These are phyloP conservation scores for Morone saxatilis DNA, from an alignment of 2,113 vertebrate species.

Conservation along the genomic window DNA sequence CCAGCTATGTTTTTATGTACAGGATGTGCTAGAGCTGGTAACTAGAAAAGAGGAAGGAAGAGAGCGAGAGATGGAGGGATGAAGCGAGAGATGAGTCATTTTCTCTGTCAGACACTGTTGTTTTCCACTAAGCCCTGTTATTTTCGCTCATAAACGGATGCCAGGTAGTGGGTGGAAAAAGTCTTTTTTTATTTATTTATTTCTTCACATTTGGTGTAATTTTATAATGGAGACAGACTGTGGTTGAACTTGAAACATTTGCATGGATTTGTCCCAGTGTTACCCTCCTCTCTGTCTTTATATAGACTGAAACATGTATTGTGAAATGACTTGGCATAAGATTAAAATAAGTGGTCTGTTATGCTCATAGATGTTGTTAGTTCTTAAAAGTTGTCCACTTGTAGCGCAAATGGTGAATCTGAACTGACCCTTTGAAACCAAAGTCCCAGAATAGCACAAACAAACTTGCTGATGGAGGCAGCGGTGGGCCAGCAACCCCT, in stretches of 20 bases:
- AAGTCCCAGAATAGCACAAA: too few relatives aligned
- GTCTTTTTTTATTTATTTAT: constrained; percentile 58
- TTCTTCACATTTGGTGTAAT: constrained; percentile 75
- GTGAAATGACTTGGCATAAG: neutral
- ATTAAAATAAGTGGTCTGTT: neutral
- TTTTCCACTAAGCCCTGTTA: constrained; percentile 82
- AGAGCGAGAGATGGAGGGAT: constrained; percentile 55
- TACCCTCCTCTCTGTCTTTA: constrained; percentile 46
- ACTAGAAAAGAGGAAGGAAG: constrained; percentile 59
- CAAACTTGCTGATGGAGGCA: too few relatives aligned
- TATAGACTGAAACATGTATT: constrained; percentile 45
- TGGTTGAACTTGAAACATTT: constrained; percentile 69
- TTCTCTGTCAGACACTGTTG: constrained; percentile 80
- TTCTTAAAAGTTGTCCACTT: neutral
- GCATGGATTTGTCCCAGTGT: constrained; percentile 50
- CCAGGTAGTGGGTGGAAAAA: constrained; percentile 82
- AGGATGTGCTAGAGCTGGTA: constrained; percentile 71
- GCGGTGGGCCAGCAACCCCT: too few relatives aligned
- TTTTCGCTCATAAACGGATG: constrained; percentile 80
- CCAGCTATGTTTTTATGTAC: constrained; percentile 69
- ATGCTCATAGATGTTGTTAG: neutral
- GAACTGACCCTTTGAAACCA: too few relatives aligned
- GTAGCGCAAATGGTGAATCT: too few relatives aligned
- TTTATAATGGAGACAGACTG: constrained; percentile 71
- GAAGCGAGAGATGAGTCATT: constrained; percentile 80